Evolutionary conservation across 2,888 invertebrate species (phyloP).

Genomic region (Ryuthela nishihirai): DNA sequence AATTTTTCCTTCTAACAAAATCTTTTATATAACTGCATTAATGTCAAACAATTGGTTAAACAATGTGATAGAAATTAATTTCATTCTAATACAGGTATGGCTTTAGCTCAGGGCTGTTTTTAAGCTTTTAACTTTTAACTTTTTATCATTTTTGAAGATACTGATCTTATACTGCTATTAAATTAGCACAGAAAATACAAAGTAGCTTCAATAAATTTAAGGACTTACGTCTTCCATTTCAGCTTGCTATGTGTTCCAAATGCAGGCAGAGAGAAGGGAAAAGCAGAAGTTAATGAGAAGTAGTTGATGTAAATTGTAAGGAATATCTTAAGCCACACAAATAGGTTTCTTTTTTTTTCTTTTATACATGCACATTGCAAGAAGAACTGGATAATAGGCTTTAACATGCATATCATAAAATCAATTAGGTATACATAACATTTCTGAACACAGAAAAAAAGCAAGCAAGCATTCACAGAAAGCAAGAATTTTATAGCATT

Average conservation of each 20-base stretch:
- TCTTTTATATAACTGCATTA: too few species aligned
- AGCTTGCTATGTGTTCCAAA: conserved; percentile 55
- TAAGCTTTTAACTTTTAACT: too few species aligned
- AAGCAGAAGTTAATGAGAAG: conserved; percentile 38
- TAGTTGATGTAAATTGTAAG: conserved; percentile 13
- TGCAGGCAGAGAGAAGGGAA: conserved; percentile 43
- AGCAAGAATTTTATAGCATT: too few species aligned
- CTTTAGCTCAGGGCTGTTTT: too few species aligned
- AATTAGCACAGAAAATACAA: conserved; percentile 13
- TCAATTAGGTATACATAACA: neutral
- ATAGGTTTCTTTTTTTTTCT: conserved; percentile 4
- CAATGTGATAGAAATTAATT: too few species aligned
- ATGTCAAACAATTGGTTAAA: too few species aligned
- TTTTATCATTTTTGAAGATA: too few species aligned
- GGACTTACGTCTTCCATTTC: conserved; percentile 93
- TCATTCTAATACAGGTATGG: too few species aligned
- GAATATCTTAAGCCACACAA: conserved; percentile 4
- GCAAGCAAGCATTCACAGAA: too few species aligned
- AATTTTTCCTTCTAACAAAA: too few species aligned
- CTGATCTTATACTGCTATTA: too few species aligned
- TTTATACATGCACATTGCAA: conserved; percentile 7
- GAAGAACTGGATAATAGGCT: neutral
- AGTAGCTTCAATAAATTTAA: conserved; percentile 18
- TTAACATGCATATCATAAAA: conserved; percentile 14
- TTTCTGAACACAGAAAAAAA: too few species aligned